A percentile compares a stretch with the other conserved stretches of the same genome.
phyloP scores from a whole-genome alignment of 2,888 invertebrate genomes.

The Eueremaeus valkanovi region DNA sequence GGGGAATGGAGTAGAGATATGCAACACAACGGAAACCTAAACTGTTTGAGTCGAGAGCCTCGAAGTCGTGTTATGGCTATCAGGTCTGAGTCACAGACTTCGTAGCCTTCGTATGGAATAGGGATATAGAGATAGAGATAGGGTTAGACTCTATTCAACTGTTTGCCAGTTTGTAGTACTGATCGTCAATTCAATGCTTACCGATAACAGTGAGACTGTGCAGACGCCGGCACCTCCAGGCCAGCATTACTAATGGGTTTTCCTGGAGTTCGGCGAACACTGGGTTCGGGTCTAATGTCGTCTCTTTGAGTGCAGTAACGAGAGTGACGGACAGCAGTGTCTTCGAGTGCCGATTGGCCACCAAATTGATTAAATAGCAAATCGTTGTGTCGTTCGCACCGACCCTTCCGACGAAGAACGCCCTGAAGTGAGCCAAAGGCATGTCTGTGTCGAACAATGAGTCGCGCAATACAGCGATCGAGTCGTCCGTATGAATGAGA shows the following conservation, averaged over 20 bases:
- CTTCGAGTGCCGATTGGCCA: constrained; percentile 58
- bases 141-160: too few species aligned
- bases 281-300: constrained; percentile 38
- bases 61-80: constrained; percentile 64
- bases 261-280: constrained; percentile 47
- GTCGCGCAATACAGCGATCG: constrained; percentile 61
- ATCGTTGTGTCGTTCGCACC: constrained; percentile 48
- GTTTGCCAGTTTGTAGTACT: neutral
- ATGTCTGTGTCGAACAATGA: constrained; percentile 63
- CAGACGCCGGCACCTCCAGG: constrained; percentile 63
- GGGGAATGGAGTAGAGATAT: constrained; percentile 49
- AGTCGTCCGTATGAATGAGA: constrained; percentile 66
- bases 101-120: constrained; percentile 56
- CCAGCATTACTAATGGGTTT: constrained; percentile 64
- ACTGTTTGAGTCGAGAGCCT: constrained; percentile 57
- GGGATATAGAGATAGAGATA: too few species aligned
- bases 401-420: constrained; percentile 68
- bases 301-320: constrained; percentile 13
- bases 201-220: constrained; percentile 59
- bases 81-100: constrained; percentile 62
- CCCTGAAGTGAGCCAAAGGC: constrained; percentile 68
- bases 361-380: constrained; percentile 56
- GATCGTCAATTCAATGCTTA: neutral
- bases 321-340: constrained; percentile 34
- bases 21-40: constrained; percentile 60